These are phyloP conservation scores for Acronicta aceris DNA, from an alignment of 2,888 invertebrate genomes.

Conservation along the genomic window DNA sequence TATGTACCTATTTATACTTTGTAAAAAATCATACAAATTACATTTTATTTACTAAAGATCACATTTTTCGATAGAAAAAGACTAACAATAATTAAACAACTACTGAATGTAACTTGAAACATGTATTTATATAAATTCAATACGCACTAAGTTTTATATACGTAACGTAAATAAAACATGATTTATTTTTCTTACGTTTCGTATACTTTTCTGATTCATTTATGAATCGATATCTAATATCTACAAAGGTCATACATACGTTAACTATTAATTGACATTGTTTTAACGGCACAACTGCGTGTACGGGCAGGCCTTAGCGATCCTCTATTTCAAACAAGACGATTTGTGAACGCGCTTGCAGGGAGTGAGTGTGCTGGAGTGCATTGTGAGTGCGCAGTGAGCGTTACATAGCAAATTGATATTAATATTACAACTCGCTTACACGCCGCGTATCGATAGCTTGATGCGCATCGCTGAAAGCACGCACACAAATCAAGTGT, in stretches of 20 bases:
- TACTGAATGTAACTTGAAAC: constrained; percentile 33
- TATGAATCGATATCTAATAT: constrained; percentile 5
- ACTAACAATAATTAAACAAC: constrained; percentile 32
- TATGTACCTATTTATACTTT: constrained; percentile 42
- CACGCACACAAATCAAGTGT: too few species aligned
- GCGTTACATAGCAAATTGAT: too few species aligned
- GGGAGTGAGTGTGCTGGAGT: too few species aligned
- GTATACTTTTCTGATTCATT: constrained; percentile 13
- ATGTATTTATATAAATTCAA: constrained; percentile 27
- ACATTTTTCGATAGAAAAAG: constrained; percentile 42
- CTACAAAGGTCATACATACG: not conserved
- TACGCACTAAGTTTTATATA: constrained; percentile 1
- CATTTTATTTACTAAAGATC: constrained; percentile 55
- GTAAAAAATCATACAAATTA: constrained; percentile 47
- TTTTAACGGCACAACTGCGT: not conserved
- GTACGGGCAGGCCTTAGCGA: too few species aligned
- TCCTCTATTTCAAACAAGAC: too few species aligned
- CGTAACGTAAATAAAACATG: constrained; percentile 24
- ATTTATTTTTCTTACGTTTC: constrained; percentile 24
- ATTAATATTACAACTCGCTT: too few species aligned
- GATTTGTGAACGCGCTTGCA: too few species aligned
- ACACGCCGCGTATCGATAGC: too few species aligned
- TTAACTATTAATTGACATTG: not conserved
- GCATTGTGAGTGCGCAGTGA: too few species aligned
- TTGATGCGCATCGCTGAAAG: too few species aligned